Base-by-base conservation (phyloP, 2,888 invertebrate genomes). In the Parapristionchus giblindavisi region DNA sequence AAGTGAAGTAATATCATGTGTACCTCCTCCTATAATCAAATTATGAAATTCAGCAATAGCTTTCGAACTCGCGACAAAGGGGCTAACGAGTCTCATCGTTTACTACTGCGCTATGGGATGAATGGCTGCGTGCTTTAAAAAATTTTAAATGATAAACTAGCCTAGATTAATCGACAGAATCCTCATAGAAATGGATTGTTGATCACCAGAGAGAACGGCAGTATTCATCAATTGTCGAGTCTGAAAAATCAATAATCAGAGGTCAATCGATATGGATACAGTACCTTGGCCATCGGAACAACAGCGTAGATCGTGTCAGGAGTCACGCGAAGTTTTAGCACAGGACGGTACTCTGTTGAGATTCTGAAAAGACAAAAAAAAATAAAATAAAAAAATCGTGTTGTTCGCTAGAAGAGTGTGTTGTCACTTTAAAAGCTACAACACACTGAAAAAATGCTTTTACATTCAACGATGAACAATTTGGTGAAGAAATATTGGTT, bases 141-240 rank as follows among this genome's bases (percentile, higher is more conserved):
- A n/a, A n/a, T n/a, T n/a, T n/a, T n/a, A n/a, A n/a, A n/a, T n/a
- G n/a, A n/a, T n/a, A 11, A 52, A 58, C 34, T 79, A 68, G 43
- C 74, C 76, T 6, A 73, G 60, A 38, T 75, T 66, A 2, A 84
- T 78, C n/a, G 83, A 78, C 77, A 81, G 81, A 2, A 86, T 77
- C 63, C 83, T 61, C 80, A 86, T 80, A 5, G 81, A 75, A 2
- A 79, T 78, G 1, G 85, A 80, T 5, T 80, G 76, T 76, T 85
- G 86, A 21, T 68, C 72, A 6, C 84, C 85, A 1, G 85, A 83
- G 32, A 87, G 79, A 24, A 85, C 84, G 24, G 85, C 87, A 8
- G 82, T 78, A 76, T 87, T 87, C 32, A 87, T 81, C 32, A 87
- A 77, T n/a, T 85, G 81, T 51, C 68, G 77, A 58, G 76, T 75